Evolutionary conservation across 2,113 vertebrate species (phyloP).

Genomic region (Saccopteryx leptura): DNA sequence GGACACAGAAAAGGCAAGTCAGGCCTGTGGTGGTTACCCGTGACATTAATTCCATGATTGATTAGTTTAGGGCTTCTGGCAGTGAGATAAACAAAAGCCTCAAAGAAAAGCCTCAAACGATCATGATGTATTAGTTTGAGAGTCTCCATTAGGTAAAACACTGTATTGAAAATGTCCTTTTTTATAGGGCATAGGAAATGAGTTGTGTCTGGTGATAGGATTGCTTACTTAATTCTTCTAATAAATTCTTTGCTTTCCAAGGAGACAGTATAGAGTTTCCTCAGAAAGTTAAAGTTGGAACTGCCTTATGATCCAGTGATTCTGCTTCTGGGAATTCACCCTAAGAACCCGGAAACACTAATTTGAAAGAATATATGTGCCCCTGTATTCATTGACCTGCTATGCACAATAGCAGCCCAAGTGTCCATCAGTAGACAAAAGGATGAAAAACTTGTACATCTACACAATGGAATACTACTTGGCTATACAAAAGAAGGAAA

Average conservation of each 20-base stretch:
- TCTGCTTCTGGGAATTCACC: too few species aligned
- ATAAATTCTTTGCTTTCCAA: slow-evolving; percentile 47
- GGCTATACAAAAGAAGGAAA: neutral
- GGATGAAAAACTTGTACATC: neutral
- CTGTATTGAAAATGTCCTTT: slow-evolving; percentile 13
- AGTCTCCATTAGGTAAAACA: slow-evolving; percentile 61
- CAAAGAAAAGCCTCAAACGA: slow-evolving; percentile 2
- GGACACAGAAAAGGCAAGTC: neutral
- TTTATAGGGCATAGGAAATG: neutral
- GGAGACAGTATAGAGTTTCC: neutral
- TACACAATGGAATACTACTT: neutral
- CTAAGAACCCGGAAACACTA: too few species aligned
- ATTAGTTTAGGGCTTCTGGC: slow-evolving; percentile 48
- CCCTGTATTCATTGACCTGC: too few species aligned
- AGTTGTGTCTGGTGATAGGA: neutral
- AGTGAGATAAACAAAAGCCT: slow-evolving; percentile 13
- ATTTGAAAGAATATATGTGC: too few species aligned
- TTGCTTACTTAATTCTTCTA: slow-evolving; percentile 11
- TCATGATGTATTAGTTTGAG: slow-evolving; percentile 54
- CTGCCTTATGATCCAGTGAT: too few species aligned
- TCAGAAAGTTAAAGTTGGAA: too few species aligned
- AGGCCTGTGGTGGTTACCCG: fast-evolving
- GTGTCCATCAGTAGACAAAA: too few species aligned
- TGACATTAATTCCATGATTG: neutral
- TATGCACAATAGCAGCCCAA: too few species aligned